A percentile compares a stretch with the other conserved stretches of the same genome.
Evolutionary conservation across 1,140 invertebrate species (phyloP).

Genomic region (Monomorium pharaonis): DNA sequence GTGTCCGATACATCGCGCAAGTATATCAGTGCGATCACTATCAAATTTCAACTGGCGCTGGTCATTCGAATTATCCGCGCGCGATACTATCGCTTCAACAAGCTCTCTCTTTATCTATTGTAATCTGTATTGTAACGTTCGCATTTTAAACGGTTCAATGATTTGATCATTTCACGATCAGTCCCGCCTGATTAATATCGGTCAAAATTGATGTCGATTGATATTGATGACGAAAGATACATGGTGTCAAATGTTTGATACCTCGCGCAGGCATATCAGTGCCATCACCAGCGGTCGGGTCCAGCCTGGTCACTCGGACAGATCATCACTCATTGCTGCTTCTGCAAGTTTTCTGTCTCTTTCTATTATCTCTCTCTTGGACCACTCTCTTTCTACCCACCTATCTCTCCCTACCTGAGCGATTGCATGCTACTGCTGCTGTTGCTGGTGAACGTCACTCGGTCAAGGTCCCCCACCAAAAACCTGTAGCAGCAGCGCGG

Average conservation of each 20-base stretch:
- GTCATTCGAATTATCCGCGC: not conserved
- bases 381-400: constrained; percentile 12
- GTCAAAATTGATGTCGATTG: constrained; percentile 32
- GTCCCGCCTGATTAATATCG: constrained; percentile 2
- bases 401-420: constrained; percentile 29
- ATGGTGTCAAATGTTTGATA: constrained; percentile 22
- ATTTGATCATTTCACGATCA: constrained; percentile 20
- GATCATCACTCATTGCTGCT: not conserved
- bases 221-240: constrained; percentile 42
- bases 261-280: constrained; percentile 9
- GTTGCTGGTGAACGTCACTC: constrained; percentile 77
- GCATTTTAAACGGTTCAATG: not conserved
- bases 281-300: not conserved
- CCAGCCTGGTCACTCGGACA: not conserved
- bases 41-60: not conserved
- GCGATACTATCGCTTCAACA: not conserved
- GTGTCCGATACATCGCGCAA: not conserved
- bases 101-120: not conserved
- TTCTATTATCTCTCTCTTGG: not conserved
- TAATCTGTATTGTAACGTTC: constrained; percentile 28
- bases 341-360: not conserved
- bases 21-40: constrained; percentile 3
- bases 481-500: constrained; percentile 65
- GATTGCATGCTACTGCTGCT: constrained; percentile 28
- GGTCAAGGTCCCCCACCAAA: constrained; percentile 83